Evolutionary conservation across 2,888 invertebrate species (phyloP).

Genomic region (Amphipyra berbera): DNA sequence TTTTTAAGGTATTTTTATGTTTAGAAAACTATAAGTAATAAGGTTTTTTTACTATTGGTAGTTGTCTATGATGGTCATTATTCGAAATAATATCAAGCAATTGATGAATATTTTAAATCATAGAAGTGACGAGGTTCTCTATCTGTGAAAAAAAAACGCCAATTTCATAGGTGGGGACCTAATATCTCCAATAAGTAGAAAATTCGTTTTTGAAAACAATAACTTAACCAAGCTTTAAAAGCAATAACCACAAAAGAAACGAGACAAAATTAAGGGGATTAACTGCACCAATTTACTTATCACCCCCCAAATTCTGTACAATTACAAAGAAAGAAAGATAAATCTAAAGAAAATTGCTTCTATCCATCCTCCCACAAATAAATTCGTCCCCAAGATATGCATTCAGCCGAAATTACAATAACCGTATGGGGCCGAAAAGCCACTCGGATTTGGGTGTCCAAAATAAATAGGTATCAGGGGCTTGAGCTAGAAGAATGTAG

Average conservation of each 20-base stretch:
- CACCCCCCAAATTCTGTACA: slow-evolving; percentile 8
- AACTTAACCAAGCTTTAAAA: not conserved
- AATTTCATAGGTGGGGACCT: too few species aligned
- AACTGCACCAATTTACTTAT: slow-evolving; percentile 42
- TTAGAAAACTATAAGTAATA: too few species aligned
- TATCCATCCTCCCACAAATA: slow-evolving; percentile 11
- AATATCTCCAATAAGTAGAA: too few species aligned
- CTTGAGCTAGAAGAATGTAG: slow-evolving; percentile 83
- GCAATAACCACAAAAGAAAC: not conserved
- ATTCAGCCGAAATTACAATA: slow-evolving; percentile 54
- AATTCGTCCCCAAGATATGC: slow-evolving; percentile 38
- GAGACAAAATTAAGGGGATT: slow-evolving; percentile 14
- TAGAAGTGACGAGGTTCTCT: too few species aligned
- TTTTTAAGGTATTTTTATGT: too few species aligned
- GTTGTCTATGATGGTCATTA: too few species aligned
- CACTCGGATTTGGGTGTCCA: slow-evolving; percentile 72
- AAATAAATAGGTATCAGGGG: slow-evolving; percentile 81
- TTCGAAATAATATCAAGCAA: too few species aligned
- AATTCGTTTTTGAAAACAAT: not conserved
- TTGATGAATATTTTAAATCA: too few species aligned
- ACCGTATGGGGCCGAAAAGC: slow-evolving; percentile 66
- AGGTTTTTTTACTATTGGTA: too few species aligned
- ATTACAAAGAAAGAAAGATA: slow-evolving; percentile 8
- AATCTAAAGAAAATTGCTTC: slow-evolving; percentile 31
- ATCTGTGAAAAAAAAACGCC: too few species aligned